Conservation (phyloP, 2,888 invertebrate genomes). For the Sepiola atlantica region DNA sequence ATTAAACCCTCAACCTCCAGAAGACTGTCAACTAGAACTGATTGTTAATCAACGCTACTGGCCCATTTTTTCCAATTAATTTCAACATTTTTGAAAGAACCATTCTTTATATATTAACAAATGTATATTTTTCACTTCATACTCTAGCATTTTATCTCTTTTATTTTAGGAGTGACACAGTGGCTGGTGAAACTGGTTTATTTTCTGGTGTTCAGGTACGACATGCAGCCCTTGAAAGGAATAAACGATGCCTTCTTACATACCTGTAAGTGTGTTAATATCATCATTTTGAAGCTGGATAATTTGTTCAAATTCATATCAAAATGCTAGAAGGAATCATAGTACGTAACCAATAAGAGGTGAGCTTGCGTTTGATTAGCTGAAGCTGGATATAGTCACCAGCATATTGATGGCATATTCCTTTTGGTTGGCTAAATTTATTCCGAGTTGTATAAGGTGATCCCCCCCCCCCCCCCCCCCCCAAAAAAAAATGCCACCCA, state of each 20-base stretch:
- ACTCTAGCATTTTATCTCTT: conserved; percentile 38
- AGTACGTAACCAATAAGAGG: too few relatives aligned
- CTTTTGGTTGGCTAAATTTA: too few relatives aligned
- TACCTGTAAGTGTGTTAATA: conserved; percentile 75
- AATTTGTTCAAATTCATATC: too few relatives aligned
- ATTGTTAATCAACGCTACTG: too few relatives aligned
- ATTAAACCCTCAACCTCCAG: too few relatives aligned
- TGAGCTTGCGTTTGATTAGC: background rate
- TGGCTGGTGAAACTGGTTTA: conserved; percentile 74
- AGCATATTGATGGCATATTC: too few relatives aligned
- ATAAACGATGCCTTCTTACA: conserved; percentile 88
- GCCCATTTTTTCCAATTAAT: background rate
- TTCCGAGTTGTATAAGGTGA: too few relatives aligned
- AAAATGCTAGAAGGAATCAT: too few relatives aligned
- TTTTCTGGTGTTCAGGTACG: conserved; percentile 87
- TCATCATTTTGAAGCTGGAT: too few relatives aligned
- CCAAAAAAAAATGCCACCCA: too few relatives aligned
- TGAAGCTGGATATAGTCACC: background rate
- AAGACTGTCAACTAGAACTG: too few relatives aligned
- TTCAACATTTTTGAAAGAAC: background rate
- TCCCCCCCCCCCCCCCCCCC: too few relatives aligned
- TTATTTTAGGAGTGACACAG: conserved; percentile 72
- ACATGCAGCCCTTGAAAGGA: conserved; percentile 89
- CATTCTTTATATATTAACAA: background rate
- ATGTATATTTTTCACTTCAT: conserved; percentile 23